These are phyloP conservation scores for Lethenteron camtschaticum DNA, from an alignment of 2,113 vertebrate genomes.

Conservation along the genomic window DNA sequence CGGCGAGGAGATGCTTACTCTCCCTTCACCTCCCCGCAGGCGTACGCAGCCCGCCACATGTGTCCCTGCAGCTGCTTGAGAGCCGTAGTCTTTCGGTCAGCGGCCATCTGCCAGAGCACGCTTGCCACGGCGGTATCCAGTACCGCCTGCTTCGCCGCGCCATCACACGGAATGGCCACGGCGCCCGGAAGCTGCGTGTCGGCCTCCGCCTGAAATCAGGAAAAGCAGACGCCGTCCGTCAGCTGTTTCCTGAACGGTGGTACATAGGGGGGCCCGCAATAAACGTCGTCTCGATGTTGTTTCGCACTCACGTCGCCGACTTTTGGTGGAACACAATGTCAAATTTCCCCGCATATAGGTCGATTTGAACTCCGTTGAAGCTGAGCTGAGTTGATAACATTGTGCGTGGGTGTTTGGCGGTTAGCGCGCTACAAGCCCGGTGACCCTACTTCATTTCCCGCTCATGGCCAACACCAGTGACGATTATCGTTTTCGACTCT, in stretches of 20 bases:
- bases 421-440: no score
- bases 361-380: no score
- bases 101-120: constrained; percentile 78
- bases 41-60: constrained; percentile 71
- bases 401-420: no score
- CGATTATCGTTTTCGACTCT: no score
- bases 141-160: constrained; percentile 46
- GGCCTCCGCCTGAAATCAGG: constrained; percentile 42
- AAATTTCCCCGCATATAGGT: no score
- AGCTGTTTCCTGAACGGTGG: neutral
- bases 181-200: constrained; percentile 49
- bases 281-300: no score
- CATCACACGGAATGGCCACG: constrained; percentile 41
- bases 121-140: constrained; percentile 48
- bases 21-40: constrained; percentile 54
- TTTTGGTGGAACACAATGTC: no score
- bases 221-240: neutral
- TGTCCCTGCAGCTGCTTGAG: constrained; percentile 89
- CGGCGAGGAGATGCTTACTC: constrained; percentile 42
- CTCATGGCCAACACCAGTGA: no score
- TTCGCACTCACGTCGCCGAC: no score
- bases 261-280: neutral
- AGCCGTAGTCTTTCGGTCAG: constrained; percentile 72
- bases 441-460: no score
- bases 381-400: no score